These are phyloP conservation scores for Scytalopus superciliaris DNA, from an alignment of 2,113 vertebrate genomes.

Conservation along the genomic window DNA sequence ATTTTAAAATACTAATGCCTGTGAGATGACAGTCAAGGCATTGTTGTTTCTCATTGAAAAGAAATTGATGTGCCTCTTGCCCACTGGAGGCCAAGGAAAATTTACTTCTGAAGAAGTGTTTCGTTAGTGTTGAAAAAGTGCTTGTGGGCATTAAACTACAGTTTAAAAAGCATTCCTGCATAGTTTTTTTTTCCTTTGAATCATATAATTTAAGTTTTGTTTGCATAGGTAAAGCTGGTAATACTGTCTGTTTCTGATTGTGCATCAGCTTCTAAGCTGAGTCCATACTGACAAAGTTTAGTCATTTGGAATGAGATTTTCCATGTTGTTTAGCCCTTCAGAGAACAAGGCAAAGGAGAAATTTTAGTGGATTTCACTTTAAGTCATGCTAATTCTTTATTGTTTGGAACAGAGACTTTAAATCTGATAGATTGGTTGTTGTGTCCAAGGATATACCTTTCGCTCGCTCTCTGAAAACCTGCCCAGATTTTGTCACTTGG, in stretches of 20 bases:
- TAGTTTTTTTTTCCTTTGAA: background rate
- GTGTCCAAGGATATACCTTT: background rate
- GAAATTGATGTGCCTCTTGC: background rate
- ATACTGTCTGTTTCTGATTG: background rate
- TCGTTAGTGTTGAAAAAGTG: background rate
- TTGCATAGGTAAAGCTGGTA: background rate
- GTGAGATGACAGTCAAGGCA: background rate
- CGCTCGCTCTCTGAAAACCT: background rate
- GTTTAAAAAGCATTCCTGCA: background rate
- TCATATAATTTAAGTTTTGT: background rate
- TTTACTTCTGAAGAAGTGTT: background rate
- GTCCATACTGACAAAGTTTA: background rate
- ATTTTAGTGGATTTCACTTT: background rate
- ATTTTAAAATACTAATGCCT: background rate
- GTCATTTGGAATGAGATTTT: background rate
- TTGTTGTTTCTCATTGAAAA: background rate
- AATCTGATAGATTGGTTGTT: background rate
- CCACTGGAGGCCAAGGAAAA: background rate
- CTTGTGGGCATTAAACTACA: background rate
- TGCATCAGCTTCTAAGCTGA: background rate
- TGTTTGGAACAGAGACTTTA: background rate
- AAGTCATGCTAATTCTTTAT: background rate
- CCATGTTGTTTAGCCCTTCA: background rate
- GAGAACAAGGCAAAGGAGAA: background rate
- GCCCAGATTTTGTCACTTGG: background rate